Base-by-base conservation (phyloP, 2,113 vertebrate genomes). In the Cyphomyrus plagiostoma region DNA sequence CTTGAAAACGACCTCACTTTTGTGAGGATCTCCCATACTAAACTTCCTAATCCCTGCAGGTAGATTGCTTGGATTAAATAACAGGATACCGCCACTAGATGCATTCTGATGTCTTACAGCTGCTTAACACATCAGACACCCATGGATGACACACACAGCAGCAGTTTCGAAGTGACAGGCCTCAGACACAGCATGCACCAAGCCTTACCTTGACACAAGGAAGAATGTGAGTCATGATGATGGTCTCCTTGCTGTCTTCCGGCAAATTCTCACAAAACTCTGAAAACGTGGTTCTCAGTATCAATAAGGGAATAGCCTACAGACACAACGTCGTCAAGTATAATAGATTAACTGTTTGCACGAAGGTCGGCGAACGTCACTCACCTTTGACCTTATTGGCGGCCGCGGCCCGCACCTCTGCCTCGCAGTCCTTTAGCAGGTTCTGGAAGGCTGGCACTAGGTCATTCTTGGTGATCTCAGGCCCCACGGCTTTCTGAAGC, bases 241-340 rank as follows among this genome's bases (percentile, higher is more conserved):
- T 96, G 70, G 96, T 95, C 92, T 98, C 97, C 93, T 96, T 96
- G 91, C 94, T 96, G 93, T 98, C 97, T 91, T 93, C 94, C 9
- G 97, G 96, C 91, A 98, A 95, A 92, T 98, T 98, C 93, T 98
- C 97, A 92, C 97, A 98, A 93, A 98, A 98, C 91, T 98, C 97
- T 98, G 92, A 87, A 86, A 7, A 66, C 53, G 66, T 17, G 39
- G 39, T 19, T 50, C 10, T 48, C 1, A 19, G 26, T 17, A 86
- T 30, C 45, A 86, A 26, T 1, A 15, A 86, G 0, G 23, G 45
- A 46, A 84, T 23, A 84, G 46, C 45, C 45, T 10, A 11, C 8
- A 3, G 42, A 39, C 35, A 30, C 2, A 80, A 80, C 2, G 6
- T 4, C 35, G 5, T 39, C 15, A 39, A 42, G 42, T 19, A 19